Evolutionary conservation across 1,140 invertebrate species (phyloP).

Genomic region (Brachionus rubens): DNA sequence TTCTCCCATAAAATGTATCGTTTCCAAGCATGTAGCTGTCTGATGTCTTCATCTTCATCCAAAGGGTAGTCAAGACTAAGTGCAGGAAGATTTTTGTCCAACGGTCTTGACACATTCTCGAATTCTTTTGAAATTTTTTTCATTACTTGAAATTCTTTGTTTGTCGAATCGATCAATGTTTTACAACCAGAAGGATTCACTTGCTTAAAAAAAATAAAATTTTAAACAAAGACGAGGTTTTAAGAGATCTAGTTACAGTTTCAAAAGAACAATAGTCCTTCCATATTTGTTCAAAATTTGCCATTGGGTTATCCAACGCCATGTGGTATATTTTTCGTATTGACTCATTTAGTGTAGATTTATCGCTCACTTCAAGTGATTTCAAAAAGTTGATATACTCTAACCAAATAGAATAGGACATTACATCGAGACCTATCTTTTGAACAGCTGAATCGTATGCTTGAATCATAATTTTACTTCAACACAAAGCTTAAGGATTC

Average conservation of each 20-base stretch:
- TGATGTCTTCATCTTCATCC: slow-evolving; percentile 71
- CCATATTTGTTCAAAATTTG: slow-evolving; percentile 95
- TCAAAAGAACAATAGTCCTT: slow-evolving; percentile 88
- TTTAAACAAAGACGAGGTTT: neutral
- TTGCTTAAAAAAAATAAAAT: slow-evolving; percentile 71
- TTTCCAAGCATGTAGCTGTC: slow-evolving; percentile 85
- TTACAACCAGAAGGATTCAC: slow-evolving; percentile 95
- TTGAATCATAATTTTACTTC: slow-evolving; percentile 97
- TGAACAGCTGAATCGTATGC: slow-evolving; percentile 98
- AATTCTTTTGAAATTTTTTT: slow-evolving; percentile 88
- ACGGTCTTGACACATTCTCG: slow-evolving; percentile 85
- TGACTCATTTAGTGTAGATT: slow-evolving; percentile 55
- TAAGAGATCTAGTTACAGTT: slow-evolving; percentile 56
- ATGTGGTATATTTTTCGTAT: slow-evolving; percentile 91
- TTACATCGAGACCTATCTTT: slow-evolving; percentile 96
- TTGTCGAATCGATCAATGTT: slow-evolving; percentile 82
- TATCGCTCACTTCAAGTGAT: neutral
- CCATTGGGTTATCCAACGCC: slow-evolving; percentile 91
- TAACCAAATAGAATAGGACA: slow-evolving; percentile 90
- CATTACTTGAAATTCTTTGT: slow-evolving; percentile 95
- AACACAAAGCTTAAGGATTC: slow-evolving; percentile 50
- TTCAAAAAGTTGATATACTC: slow-evolving; percentile 90
- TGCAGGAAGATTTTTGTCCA: slow-evolving; percentile 89
- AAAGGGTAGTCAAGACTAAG: slow-evolving; percentile 65
- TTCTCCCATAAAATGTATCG: slow-evolving; percentile 97